Percentiles rank a stretch among this genome's conserved stretches.
Conservation (phyloP, 2,113 vertebrate genomes). For the Anguilla rostrata region DNA sequence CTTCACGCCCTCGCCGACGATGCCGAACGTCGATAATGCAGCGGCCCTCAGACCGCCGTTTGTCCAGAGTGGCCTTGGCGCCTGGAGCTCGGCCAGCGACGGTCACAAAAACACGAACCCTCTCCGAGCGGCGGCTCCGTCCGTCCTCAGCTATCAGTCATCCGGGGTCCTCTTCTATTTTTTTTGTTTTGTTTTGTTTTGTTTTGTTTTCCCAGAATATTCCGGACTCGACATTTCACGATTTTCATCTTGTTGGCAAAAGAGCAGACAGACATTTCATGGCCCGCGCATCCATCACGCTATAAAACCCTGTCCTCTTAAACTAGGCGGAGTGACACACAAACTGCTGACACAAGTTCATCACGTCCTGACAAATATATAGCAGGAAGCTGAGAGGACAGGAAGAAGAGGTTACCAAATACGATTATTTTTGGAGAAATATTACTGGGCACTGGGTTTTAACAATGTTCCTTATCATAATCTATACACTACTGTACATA, state of each 20-base stretch:
- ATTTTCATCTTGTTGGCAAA: conserved; percentile 4
- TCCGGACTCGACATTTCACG: neutral
- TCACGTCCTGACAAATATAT: neutral
- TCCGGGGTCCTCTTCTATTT: neutral
- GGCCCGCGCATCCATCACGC: neutral
- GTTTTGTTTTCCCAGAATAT: neutral
- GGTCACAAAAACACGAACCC: too few relatives aligned
- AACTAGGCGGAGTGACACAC: neutral
- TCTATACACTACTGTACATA: too few relatives aligned
- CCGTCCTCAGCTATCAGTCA: neutral
- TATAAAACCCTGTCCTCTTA: neutral
- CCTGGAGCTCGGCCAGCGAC: neutral
- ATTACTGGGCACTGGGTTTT: neutral
- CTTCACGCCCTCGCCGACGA: neutral
- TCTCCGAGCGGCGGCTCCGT: neutral
- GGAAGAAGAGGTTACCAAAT: neutral
- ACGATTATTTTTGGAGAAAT: neutral
- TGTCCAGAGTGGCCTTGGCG: neutral
- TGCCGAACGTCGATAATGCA: neutral
- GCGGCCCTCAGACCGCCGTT: neutral
- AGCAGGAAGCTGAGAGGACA: neutral
- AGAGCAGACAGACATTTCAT: neutral
- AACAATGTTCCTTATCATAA: too few relatives aligned
- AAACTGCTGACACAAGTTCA: neutral
- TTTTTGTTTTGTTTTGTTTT: neutral